phyloP scores from a whole-genome alignment of 2,797 vertebrate species.

The Pseudochaenichthys georgianus region DNA sequence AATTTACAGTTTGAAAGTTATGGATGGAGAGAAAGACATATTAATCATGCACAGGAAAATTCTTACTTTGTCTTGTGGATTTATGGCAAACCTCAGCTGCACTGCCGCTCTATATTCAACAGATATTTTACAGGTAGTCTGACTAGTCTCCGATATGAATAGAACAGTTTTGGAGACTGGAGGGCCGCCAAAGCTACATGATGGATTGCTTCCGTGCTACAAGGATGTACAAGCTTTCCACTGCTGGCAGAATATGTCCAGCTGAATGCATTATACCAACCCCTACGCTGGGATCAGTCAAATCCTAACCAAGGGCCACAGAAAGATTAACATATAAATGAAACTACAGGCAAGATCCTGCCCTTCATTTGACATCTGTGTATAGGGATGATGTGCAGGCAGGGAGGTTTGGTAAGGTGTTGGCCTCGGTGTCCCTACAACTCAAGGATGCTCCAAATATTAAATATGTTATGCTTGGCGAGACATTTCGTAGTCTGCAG shows the following conservation, averaged over 20 bases:
- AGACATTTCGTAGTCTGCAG: neutral
- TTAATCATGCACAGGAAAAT: constrained; percentile 42
- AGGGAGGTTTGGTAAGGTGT: constrained; percentile 33
- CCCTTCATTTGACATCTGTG: constrained; percentile 62
- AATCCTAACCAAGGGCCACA: constrained; percentile 65
- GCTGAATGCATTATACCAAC: constrained; percentile 65
- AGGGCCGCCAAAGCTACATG: constrained; percentile 61
- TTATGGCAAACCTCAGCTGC: constrained; percentile 52
- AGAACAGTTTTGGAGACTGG: constrained; percentile 57
- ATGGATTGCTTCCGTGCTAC: constrained; percentile 56
- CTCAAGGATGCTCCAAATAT: neutral
- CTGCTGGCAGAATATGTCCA: constrained; percentile 52
- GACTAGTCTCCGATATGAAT: constrained; percentile 53
- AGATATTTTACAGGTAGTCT: constrained; percentile 58
- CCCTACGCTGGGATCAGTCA: constrained; percentile 66
- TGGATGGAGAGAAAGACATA: constrained; percentile 37
- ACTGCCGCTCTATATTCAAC: constrained; percentile 53
- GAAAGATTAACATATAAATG: constrained; percentile 83
- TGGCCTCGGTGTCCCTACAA: constrained; percentile 19
- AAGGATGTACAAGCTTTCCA: constrained; percentile 65
- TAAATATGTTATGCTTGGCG: neutral
- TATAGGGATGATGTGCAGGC: constrained; percentile 45
- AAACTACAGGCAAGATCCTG: constrained; percentile 63
- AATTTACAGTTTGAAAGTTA: constrained; percentile 45
- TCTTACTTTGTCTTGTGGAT: constrained; percentile 61